Percentiles rank a stretch among this genome's conserved stretches.
These are phyloP conservation scores for Leptopilina myrica DNA, from an alignment of 2,888 invertebrate genomes.

Conservation along the genomic window DNA sequence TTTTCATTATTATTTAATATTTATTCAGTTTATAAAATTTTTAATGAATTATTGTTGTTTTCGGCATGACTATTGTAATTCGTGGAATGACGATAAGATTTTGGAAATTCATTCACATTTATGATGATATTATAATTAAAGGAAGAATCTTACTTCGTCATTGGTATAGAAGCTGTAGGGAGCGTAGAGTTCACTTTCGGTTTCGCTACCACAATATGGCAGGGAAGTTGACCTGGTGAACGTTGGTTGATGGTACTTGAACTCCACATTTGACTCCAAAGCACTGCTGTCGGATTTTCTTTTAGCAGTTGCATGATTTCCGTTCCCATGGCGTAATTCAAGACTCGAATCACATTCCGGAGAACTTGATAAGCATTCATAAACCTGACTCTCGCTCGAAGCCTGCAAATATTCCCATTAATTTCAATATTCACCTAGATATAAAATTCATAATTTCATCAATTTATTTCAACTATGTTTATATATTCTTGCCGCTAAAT, in stretches of 20 bases:
- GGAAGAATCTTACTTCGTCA: conserved; percentile 76
- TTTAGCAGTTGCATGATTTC: conserved; percentile 74
- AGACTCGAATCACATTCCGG: conserved; percentile 83
- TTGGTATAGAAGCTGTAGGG: conserved; percentile 87
- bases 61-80: no score
- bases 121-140: conserved; percentile 28
- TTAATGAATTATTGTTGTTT: no score
- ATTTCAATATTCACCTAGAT: neutral
- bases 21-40: no score
- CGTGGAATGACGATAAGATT: no score
- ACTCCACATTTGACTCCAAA: conserved; percentile 79
- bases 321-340: conserved; percentile 75
- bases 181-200: conserved; percentile 89
- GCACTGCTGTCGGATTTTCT: conserved; percentile 78
- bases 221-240: conserved; percentile 83
- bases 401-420: conserved; percentile 73
- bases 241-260: conserved; percentile 80
- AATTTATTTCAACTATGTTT: neutral
- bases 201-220: conserved; percentile 90
- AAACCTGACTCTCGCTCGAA: conserved; percentile 80
- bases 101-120: neutral
- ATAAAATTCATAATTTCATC: neutral
- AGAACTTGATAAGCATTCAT: conserved; percentile 82
- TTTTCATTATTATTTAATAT: no score
- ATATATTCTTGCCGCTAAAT: no score